phyloP scores from a whole-genome alignment of 2,888 invertebrate genomes.

The Tetrapedia diversipes region DNA sequence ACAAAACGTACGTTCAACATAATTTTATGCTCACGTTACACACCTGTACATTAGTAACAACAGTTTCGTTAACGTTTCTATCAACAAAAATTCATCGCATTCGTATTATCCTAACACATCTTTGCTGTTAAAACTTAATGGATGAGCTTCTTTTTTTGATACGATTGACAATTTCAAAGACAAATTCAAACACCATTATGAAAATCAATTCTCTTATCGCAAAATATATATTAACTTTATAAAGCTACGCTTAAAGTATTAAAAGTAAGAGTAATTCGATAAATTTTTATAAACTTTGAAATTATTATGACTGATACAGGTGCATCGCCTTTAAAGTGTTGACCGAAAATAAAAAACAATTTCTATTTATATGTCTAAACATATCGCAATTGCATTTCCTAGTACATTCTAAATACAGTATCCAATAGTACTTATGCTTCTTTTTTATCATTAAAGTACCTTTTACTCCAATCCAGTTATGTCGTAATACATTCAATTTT shows the following conservation, averaged over 20 bases:
- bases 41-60: constrained; percentile 43
- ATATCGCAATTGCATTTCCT: constrained; percentile 14
- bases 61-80: constrained; percentile 10
- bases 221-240: background rate
- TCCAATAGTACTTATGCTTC: constrained; percentile 13
- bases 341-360: constrained; percentile 9
- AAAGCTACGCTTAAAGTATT: background rate
- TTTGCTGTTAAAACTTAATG: constrained; percentile 26
- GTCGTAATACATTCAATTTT: background rate
- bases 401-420: constrained; percentile 24
- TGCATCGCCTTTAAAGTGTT: constrained; percentile 31
- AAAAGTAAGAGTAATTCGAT: background rate
- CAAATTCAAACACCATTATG: background rate
- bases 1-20: background rate
- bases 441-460: background rate
- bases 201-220: background rate
- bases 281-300: too few species aligned
- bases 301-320: background rate
- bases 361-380: constrained; percentile 33
- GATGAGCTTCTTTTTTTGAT: background rate
- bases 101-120: background rate
- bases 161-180: background rate
- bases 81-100: background rate
- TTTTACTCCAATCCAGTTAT: background rate
- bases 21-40: constrained; percentile 17